Evolutionary conservation across 2,888 invertebrate species (phyloP), one percentile per base, ranked within the genome.

Genomic region (Lumbricus terrestris): DNA sequence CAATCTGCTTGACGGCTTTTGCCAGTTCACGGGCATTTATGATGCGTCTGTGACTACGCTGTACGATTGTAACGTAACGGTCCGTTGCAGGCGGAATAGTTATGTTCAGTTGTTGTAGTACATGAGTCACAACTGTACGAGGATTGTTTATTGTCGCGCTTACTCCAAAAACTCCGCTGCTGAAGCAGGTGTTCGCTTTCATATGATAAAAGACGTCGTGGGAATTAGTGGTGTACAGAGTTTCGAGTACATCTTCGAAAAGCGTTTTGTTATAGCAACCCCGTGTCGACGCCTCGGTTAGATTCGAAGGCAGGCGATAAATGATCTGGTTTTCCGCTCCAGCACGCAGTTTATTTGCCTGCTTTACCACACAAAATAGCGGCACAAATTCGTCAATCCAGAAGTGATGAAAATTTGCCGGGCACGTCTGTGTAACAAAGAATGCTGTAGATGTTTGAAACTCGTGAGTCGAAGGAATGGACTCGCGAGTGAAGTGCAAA

Each of bases 391-490:
- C 90, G 35, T 91, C 91, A 11, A 90, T 88, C 91, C 91, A 91
- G 82, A 91, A 91, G 89, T 91, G 91, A 85, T 91, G 91, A 83
- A 91, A 90, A 88, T 91, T 91, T 34, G 88, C 89, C 2, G 91
- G 90, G 82, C 91, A 91, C 18, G 90, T 89, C 8, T 37, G 89
- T 20, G 89, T 29, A n/a, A 90, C 38, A 42, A 91, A 91, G 37
- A 90, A 91, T 33, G 89, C 91, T 5, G 91, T 90, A 35, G 35
- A 85, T 11, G 34, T 90, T 23, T 89, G 88, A 83, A 91, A 91
- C 23, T 35, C 37, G 37, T 90, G 82, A 5, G 83, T 35, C 4
- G 37, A 29, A 13, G 91, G 91, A 85, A 91, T 90, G n/a, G 85
- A 29, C 82, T 83, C 42, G 16, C 90, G 54, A 35, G 47, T 37